Percentiles rank a stretch among this genome's conserved stretches.
Conservation (phyloP, 2,888 invertebrate species). For the Osmoderma eremita region DNA sequence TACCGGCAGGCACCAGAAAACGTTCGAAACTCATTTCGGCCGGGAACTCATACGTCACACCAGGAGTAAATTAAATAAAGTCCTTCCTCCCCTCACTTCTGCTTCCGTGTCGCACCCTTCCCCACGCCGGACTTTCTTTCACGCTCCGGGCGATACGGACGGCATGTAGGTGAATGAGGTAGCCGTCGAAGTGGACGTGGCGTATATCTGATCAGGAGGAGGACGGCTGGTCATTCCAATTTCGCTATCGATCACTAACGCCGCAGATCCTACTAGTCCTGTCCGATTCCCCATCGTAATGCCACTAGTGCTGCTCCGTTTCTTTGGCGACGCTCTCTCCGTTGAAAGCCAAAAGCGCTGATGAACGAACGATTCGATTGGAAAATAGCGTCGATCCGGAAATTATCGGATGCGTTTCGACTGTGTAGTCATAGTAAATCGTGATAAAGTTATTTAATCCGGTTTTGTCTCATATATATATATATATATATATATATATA, state of each 20-base stretch:
- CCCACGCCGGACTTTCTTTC: slow-evolving; percentile 2
- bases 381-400: no score
- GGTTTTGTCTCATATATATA: no score
- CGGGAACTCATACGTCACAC: slow-evolving; percentile 60
- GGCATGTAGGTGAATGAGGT: slow-evolving; percentile 19
- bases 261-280: slow-evolving; percentile 27
- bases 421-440: no score
- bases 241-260: slow-evolving; percentile 58
- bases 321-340: neutral
- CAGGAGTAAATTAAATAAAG: slow-evolving; percentile 62
- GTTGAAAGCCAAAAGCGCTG: no score
- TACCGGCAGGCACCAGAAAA: slow-evolving; percentile 31
- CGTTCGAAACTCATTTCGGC: slow-evolving; percentile 59
- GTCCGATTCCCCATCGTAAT: slow-evolving; percentile 1
- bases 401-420: no score
- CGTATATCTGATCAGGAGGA: slow-evolving; percentile 56
- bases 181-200: slow-evolving; percentile 11
- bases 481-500: no score
- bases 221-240: slow-evolving; percentile 56
- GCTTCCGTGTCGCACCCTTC: neutral
- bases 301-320: neutral
- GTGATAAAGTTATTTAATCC: no score
- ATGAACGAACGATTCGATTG: no score
- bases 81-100: slow-evolving; percentile 50
- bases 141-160: slow-evolving; percentile 45